Conservation (phyloP, 2,888 invertebrate species). For the Eupithecia dodoneata region DNA sequence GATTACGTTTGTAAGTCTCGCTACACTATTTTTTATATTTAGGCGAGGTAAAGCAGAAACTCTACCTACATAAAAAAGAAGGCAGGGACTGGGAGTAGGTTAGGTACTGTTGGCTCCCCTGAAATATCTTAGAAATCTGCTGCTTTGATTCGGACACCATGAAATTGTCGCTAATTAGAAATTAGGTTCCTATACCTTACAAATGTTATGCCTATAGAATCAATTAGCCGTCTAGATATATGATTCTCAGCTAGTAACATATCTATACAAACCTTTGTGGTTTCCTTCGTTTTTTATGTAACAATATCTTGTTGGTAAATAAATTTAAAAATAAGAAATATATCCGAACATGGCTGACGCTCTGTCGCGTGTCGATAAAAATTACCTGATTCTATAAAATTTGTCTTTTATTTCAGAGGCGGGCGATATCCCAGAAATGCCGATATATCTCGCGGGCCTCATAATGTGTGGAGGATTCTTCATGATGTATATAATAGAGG, state of each 20-base stretch:
- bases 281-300: too few species aligned
- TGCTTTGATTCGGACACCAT: neutral
- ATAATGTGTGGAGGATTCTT: conserved; percentile 91
- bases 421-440: conserved; percentile 79
- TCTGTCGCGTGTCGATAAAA: too few species aligned
- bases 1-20: neutral
- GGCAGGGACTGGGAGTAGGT: too few species aligned
- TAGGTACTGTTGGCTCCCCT: neutral
- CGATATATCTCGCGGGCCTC: conserved; percentile 87
- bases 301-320: too few species aligned
- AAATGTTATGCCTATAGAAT: neutral
- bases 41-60: too few species aligned
- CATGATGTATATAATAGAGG: conserved; percentile 90
- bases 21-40: too few species aligned
- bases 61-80: too few species aligned
- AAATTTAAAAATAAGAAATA: too few species aligned
- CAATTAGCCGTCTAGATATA: neutral
- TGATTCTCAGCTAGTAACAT: too few species aligned
- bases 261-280: too few species aligned
- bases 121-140: neutral
- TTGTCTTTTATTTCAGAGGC: conserved; percentile 57
- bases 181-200: neutral
- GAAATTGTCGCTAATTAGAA: neutral
- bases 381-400: neutral
- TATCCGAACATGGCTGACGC: too few species aligned